Evolutionary conservation across 2,888 invertebrate genomes (phyloP), one percentile per base, ranked within the genome.

Genomic region (Megaustenia siamemsis): DNA sequence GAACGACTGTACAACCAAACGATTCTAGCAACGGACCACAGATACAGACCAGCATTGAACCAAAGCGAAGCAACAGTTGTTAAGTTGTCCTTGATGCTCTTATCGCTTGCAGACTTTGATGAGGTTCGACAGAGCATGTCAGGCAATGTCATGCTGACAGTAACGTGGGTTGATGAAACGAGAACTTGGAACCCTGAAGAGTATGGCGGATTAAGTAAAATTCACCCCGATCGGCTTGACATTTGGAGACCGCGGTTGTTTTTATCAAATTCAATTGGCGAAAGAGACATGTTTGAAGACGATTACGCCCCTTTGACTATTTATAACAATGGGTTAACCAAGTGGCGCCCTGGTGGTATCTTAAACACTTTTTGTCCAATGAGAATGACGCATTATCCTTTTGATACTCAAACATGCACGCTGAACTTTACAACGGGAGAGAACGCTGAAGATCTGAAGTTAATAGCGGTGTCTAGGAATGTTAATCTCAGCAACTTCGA

Each of bases 341-440:
- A 35, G 35, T 85, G 85, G 85, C 43, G 18, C 8, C 85, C 85
- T 8, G 76, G 68, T 21, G 76, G 77, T 35, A 78, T 78, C 18
- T 12, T 66, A 43, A 18, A 76, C 32, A 82, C 82, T 21, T 76
- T 38, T 38, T 85, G 85, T 38, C n/a, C 66, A 1, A 69, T 87
- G 15, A 68, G 85, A 66, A 85, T 85, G 45, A 85, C 81, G 2
- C 83, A 84, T 24, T 87, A 81, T 75, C 87, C 87, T 0, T 87
- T 86, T 45, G 87, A 87, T 40, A 40, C 66, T 8, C 87, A 87
- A 40, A 76, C 18, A 0, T 87, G 87, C 43, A 53, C 35, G n/a
- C 60, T 86, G 24, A 40, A 66, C 32, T 83, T 87, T 38, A 66
- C 83, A 12, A 69, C 49, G 66, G 84, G 86, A 56, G 79, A 79